phyloP scores from a whole-genome alignment of 1,140 invertebrate genomes.

The Drosophila orena region DNA sequence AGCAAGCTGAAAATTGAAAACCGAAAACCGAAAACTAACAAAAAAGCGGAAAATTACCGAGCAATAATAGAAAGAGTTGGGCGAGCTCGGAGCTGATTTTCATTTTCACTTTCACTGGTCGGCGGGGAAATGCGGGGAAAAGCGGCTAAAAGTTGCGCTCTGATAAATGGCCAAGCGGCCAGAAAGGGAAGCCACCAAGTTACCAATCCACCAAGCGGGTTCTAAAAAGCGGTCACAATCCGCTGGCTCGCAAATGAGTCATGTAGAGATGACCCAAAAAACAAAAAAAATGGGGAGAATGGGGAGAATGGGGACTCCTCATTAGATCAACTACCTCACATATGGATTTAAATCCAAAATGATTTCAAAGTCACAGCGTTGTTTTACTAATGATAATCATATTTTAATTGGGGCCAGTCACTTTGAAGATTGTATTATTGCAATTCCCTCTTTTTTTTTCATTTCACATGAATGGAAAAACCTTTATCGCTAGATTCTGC shows the following conservation, averaged over 20 bases:
- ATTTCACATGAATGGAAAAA: too few relatives aligned
- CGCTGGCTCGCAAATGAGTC: slow-evolving; percentile 37
- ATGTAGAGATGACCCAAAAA: slow-evolving; percentile 22
- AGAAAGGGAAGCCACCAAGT: slow-evolving; percentile 13
- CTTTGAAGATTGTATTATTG: too few relatives aligned
- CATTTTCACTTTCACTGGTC: slow-evolving; percentile 73
- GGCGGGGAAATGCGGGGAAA: slow-evolving; percentile 11
- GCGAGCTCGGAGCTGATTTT: slow-evolving; percentile 16
- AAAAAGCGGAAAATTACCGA: slow-evolving; percentile 69
- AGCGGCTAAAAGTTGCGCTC: slow-evolving; percentile 26
- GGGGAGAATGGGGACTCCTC: not conserved
- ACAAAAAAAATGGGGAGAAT: slow-evolving; percentile 4
- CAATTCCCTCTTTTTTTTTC: too few relatives aligned
- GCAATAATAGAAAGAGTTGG: slow-evolving; percentile 37
- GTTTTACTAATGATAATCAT: not conserved
- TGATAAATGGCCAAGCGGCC: slow-evolving; percentile 26
- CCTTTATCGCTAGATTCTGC: too few relatives aligned
- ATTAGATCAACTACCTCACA: not conserved
- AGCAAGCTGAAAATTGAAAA: slow-evolving; percentile 13
- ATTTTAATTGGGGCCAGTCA: not conserved
- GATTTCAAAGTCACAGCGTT: not conserved
- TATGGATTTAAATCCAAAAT: not conserved
- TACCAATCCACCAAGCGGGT: slow-evolving; percentile 2
- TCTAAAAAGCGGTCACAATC: slow-evolving; percentile 27
- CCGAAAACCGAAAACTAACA: not conserved